These are phyloP conservation scores for Otolemur garnettii DNA, from an alignment of 2,113 vertebrate species.

Conservation along the genomic window DNA sequence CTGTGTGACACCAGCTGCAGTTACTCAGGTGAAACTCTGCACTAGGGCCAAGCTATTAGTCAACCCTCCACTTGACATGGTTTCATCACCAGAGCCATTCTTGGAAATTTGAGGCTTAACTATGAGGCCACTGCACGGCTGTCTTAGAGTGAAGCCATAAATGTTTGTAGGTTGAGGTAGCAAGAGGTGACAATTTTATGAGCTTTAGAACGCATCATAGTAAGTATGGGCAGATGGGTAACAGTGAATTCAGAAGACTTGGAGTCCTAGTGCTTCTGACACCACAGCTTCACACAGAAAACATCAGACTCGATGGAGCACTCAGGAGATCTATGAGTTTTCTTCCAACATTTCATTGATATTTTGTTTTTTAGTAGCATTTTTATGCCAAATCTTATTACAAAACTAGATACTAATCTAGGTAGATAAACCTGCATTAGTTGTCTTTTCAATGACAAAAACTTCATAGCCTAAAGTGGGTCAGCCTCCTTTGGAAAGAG, in stretches of 20 bases:
- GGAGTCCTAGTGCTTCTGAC: background rate
- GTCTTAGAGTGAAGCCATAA: background rate
- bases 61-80: background rate
- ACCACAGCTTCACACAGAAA: background rate
- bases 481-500: background rate
- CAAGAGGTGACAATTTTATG: background rate
- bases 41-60: background rate
- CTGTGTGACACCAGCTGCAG: background rate
- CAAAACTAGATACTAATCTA: constrained; percentile 26
- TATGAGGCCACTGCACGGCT: background rate
- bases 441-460: background rate
- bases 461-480: background rate
- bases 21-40: background rate
- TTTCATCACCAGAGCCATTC: background rate
- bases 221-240: background rate
- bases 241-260: background rate
- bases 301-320: background rate
- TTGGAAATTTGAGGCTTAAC: background rate
- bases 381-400: constrained; percentile 19
- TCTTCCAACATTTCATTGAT: background rate
- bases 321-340: background rate
- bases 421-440: background rate
- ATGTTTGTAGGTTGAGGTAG: background rate
- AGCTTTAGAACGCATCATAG: background rate
- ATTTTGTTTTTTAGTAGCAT: constrained; percentile 12